Conservation (phyloP, 2,113 vertebrate species). For the Ctenomys sociabilis region DNA sequence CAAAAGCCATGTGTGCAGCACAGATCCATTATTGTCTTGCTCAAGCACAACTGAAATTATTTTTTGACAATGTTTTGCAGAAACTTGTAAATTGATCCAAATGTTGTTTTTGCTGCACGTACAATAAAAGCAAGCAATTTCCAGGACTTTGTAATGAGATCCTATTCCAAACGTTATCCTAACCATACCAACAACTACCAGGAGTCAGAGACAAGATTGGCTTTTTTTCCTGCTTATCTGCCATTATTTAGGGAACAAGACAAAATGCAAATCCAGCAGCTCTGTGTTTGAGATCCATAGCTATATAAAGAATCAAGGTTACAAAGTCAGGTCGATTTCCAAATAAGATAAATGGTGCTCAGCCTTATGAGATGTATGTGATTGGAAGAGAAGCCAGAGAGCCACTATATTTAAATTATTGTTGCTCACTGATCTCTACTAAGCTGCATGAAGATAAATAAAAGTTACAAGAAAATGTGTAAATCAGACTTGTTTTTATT, state of each 20-base stretch:
- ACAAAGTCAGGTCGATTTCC: background rate
- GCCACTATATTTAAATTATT: background rate
- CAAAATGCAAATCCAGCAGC: background rate
- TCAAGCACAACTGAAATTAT: slow-evolving; percentile 58
- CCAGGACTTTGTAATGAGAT: slow-evolving; percentile 62
- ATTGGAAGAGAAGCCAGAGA: background rate
- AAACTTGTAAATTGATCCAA: slow-evolving; percentile 72
- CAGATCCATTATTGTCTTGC: background rate
- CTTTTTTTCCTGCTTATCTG: background rate
- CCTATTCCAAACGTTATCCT: slow-evolving; percentile 66
- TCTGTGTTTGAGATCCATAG: background rate
- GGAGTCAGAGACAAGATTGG: slow-evolving; percentile 51
- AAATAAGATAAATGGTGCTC: slow-evolving; percentile 10
- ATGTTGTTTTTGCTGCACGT: slow-evolving; percentile 57
- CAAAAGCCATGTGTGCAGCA: background rate
- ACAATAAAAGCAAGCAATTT: slow-evolving; percentile 56
- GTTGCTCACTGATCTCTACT: slow-evolving; percentile 6
- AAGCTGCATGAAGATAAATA: background rate
- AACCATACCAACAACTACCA: slow-evolving; percentile 60
- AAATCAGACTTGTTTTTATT: background rate
- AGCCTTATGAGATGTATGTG: background rate
- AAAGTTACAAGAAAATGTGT: background rate
- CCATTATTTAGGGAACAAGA: background rate
- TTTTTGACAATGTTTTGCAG: slow-evolving; percentile 68
- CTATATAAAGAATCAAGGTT: background rate